These are phyloP conservation scores for Chymomyza procnemis DNA, from an alignment of 2,888 invertebrate genomes.

Conservation along the genomic window DNA sequence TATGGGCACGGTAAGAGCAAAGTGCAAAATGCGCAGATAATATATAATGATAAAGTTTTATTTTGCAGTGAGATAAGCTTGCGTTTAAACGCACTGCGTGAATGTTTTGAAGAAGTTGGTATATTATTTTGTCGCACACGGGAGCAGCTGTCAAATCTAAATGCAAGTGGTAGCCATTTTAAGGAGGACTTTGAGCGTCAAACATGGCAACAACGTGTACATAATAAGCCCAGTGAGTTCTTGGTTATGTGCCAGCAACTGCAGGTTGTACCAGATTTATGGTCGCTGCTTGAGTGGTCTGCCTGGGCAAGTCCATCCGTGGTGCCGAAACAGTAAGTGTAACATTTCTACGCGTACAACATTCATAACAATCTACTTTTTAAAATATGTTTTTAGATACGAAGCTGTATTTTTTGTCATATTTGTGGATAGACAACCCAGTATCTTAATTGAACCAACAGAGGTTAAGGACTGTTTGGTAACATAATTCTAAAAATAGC, in stretches of 20 bases:
- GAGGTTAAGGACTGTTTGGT: constrained; percentile 56
- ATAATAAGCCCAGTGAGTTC: constrained; percentile 78
- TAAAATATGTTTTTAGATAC: constrained; percentile 27
- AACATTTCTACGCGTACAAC: not conserved
- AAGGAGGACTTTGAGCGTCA: constrained; percentile 80
- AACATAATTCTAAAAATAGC: not conserved
- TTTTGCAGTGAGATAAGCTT: constrained; percentile 83
- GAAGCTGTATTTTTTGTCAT: constrained; percentile 56
- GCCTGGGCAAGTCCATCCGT: constrained; percentile 87
- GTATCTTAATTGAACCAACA: constrained; percentile 42
- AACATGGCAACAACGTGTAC: constrained; percentile 82
- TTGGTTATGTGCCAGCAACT: constrained; percentile 83
- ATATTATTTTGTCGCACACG: constrained; percentile 83
- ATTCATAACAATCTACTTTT: not conserved
- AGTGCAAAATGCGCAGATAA: not conserved
- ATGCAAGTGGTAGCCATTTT: constrained; percentile 61
- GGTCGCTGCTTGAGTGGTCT: constrained; percentile 88
- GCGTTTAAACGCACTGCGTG: constrained; percentile 90
- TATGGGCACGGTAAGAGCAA: constrained; percentile 65
- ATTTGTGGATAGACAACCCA: constrained; percentile 44
- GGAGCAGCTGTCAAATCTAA: constrained; percentile 76
- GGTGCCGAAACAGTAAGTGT: constrained; percentile 78
- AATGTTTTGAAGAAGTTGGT: constrained; percentile 95
- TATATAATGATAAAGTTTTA: not conserved
- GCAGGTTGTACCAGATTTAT: constrained; percentile 87